Evolutionary conservation across 2,888 invertebrate genomes (phyloP), one percentile per base, ranked within the genome.

Genomic region (Rhingia campestris): DNA sequence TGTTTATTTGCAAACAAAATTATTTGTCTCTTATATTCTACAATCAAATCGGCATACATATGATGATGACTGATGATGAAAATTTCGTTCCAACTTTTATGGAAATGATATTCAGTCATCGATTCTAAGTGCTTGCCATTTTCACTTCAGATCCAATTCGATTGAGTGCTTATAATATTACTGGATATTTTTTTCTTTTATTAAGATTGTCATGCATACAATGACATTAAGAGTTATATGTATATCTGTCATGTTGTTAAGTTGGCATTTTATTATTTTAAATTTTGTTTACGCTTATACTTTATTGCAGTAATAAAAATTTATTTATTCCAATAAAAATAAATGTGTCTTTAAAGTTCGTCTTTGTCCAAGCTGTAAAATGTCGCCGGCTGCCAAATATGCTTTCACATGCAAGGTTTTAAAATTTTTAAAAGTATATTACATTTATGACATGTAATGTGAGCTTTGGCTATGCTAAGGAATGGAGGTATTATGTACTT

Each of bases 21-120:
- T 67, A 67, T 66, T 66, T 66, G 58, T 66, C 66, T 67, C 58
- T 66, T 66, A 75, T 66, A 43, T 75, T 49, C 58, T 41, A 66
- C 51, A 58, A 58, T 45, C 22, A 22, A 22, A 49, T 51, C 43
- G 43, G 66, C 51, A 58, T 75, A 49, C 66, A 49, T 66, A 39
- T 30, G 35, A 30, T 53, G 75, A 67, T 75, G 66, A 75, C 51
- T 12, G 66, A 75, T 75, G 66, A 64, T 51, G 58, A 51, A 41
- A 22, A 35, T 35, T 73, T 63, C 32, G 14, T 43, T 72, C n/a
- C 41, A 33, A 45, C 22, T 63, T 33, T 37, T 37, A 37, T 14
- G 3, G 9, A 12, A 51, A 33, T 35, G 41, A 22, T 51, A 72
- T 53, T 43, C 22, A 22, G 72, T 43, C 43, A 14, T 37, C 9